Conservation (phyloP, 2,113 vertebrate species). For the Oxygymnocypris stewartii region DNA sequence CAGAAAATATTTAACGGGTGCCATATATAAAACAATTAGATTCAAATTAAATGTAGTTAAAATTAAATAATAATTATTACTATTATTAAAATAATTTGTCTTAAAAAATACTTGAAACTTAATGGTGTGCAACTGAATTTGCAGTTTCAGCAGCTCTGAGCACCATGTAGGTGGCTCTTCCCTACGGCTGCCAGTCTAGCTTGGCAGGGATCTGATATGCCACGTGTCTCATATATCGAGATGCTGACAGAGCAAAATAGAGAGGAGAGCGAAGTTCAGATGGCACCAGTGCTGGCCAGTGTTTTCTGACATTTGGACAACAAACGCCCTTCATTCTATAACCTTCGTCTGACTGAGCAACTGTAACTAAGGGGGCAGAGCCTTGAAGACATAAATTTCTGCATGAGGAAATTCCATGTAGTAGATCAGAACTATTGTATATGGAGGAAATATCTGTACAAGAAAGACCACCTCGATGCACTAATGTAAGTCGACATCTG, state of each 20-base stretch:
- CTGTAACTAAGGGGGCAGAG: not conserved
- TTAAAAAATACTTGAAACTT: not conserved
- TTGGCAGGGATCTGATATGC: conserved; percentile 8
- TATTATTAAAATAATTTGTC: too few relatives aligned
- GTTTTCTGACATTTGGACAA: conserved; percentile 16
- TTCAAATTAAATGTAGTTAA: not conserved
- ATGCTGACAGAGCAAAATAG: not conserved
- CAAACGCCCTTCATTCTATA: conserved; percentile 7
- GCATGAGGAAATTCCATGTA: not conserved
- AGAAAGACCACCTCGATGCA: not conserved
- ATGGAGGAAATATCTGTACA: not conserved
- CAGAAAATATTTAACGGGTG: too few relatives aligned
- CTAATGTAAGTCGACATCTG: conserved; percentile 8
- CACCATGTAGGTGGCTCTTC: not conserved
- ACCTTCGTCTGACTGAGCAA: not conserved
- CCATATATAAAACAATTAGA: not conserved
- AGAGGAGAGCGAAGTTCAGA: not conserved
- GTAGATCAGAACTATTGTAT: not conserved
- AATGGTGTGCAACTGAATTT: not conserved
- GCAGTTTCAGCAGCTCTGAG: not conserved
- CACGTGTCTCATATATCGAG: not conserved
- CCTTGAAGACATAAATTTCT: not conserved
- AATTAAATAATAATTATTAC: too few relatives aligned
- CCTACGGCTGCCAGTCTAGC: not conserved
- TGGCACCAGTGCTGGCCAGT: not conserved